Evolutionary conservation across 2,888 invertebrate genomes (phyloP), one percentile per base, ranked within the genome.

Genomic region (Agrotis exclamationis): DNA sequence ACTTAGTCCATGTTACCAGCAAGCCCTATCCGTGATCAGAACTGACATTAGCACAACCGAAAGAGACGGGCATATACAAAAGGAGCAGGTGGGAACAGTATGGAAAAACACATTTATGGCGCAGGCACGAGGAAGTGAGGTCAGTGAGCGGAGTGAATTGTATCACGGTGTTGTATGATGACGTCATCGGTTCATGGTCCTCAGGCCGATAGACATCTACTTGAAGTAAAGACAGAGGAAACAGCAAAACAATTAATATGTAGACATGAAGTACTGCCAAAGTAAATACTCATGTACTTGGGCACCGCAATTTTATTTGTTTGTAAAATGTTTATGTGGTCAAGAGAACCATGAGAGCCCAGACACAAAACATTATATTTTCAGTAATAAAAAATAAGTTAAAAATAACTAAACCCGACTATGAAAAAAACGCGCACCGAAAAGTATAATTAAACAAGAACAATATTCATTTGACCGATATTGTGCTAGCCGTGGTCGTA

Each of bases 41-140:
- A 39, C 24, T 63, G 45, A 28, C 28, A 58, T 47, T 66, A 63
- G 50, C 18, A 33, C 20, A 20, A 16, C 39, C 59, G 68, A 85
- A 28, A 65, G 71, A 74, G 74, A 84, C 44, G 5, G 45, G 22
- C 9, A 47, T 66, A 76, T 53, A 58, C 44, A 48, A 54, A 14
- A 66, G 50, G 11, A 69, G 2, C 22, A 50, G n/a, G 70, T 51
- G 18, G 51, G 44, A 82, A 54, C 50, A 24, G 70, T 69, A 83
- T 47, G 20, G 45, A 53, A 22, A 18, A 60, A 24, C 50, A 66
- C 28, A 75, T 73, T 75, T 24, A 67, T 81, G 76, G 63, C 70
- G 63, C 70, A 67, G 45, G 65, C 65, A 72, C 58, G 60, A 79
- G 86, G 86, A 83, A 82, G 74, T 79, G 71, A 80, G 80, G 85